Base-by-base conservation (phyloP, 2,113 vertebrate species). In the Chitala chitala region DNA sequence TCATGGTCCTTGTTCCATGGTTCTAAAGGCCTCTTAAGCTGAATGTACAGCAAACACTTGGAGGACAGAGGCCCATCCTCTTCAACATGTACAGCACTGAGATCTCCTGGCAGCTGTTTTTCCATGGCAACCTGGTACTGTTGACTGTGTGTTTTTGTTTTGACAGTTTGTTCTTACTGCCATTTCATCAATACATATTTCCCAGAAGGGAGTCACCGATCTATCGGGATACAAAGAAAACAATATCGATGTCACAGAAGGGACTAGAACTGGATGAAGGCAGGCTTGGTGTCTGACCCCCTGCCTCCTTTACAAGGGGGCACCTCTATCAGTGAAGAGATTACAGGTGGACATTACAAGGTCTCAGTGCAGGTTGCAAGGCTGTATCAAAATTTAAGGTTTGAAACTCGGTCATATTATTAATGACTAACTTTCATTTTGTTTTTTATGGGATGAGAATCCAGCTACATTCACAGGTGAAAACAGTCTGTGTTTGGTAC, bases 171-270 rank as follows among this genome's bases (percentile, higher is more conserved):
- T 61, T 61, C 42, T 71, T 56, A 54, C 42, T 51, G 51, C 33
- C 46, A 40, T 61, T 61, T 50, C 55, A 73, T 73, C 48, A 63
- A 59, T 56, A 29, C 38, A 36, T 31, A 46, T 73, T 73, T 29
- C 24, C 26, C 17, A 26, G 71, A 72, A 61, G 48, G 50, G 22
- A 61, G 22, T 36, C 20, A 36, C 29, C 15, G 40, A 50, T 73
- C 55, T 58, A 0, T 56, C 42, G 48, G 55, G 54, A 22, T 61
- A 33, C 71, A 36, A 33, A 31, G 42, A 73, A 56, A 61, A 36
- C 44, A 31, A 31, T 15, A 33, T 38, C 20, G 44, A 61, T 48
- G 13, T 29, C 26, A 7, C 33, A 20, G 55, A 61, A 61, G 8
- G 20, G 5, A 10, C 9, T 17, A 29, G 26, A 33, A 36, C 61